These are phyloP conservation scores for Myotis findleyi DNA, from an alignment of 2,797 vertebrate species.

Conservation along the genomic window DNA sequence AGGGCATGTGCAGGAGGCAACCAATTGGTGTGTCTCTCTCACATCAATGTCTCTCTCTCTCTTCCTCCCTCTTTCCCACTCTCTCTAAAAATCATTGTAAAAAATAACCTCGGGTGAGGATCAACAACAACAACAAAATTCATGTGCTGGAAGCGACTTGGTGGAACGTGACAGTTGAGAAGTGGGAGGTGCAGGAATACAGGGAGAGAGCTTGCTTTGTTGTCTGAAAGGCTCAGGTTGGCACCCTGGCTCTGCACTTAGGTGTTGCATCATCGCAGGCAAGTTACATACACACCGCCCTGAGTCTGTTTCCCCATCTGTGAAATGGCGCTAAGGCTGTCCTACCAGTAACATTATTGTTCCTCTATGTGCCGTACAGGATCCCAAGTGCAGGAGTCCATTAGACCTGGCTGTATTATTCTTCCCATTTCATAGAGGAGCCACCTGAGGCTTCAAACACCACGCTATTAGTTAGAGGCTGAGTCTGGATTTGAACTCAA, in stretches of 20 bases:
- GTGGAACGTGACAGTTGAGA: background rate
- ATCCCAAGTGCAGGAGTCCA: background rate
- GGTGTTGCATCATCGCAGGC: too few relatives aligned
- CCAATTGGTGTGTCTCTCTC: background rate
- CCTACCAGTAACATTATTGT: too few relatives aligned
- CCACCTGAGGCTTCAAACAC: background rate
- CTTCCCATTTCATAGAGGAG: background rate
- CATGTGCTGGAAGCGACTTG: background rate
- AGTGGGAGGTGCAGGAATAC: background rate
- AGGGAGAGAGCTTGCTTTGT: background rate
- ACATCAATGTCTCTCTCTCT: background rate
- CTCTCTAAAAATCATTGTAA: background rate
- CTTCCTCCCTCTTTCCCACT: background rate
- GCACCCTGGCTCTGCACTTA: background rate
- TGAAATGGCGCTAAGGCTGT: background rate
- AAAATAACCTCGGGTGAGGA: too few relatives aligned
- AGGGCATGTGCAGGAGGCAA: background rate
- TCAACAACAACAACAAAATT: background rate
- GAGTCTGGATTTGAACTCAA: background rate
- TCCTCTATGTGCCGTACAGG: rapidly evolving
- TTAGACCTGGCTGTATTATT: background rate
- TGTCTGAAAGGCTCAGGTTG: background rate
- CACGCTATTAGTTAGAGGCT: background rate
- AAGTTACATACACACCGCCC: background rate
- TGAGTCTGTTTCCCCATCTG: background rate